Evolutionary conservation across 2,113 vertebrate species (phyloP), one percentile per base, ranked within the genome.

Genomic region (Alethe castanea): DNA sequence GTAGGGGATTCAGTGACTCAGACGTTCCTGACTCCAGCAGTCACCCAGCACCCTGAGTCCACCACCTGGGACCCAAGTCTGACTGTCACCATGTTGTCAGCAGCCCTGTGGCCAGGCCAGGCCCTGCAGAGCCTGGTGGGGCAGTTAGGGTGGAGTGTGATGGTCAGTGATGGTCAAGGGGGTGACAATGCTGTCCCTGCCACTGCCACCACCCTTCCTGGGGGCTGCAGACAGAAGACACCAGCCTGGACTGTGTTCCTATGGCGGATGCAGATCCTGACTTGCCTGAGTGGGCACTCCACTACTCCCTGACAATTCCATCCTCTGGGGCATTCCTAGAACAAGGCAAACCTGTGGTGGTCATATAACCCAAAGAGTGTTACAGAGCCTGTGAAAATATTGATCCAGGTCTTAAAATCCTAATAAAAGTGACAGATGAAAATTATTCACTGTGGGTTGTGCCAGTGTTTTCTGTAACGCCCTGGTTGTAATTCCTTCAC

Each of bases 231-330:
- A 48, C 59, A 80, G 57, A 31, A 47, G 42, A 12, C 13, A 29
- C 13, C n/a, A 26, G 40, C 47, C 14, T 36, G 50, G 35, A 14
- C 14, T 36, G 3, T 22, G 33, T 36, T 9, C 22, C 25, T 28
- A 9, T 31, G 25, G 20, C 25, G 38, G 36, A 23, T 66, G 38
- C 33, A 44, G 57, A 33, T 86, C 52, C n/a, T 59, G 77, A 14
- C 20, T 53, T 0, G 0, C 23, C 53, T 44, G 33, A 64, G 40
- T 2, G 7, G 35, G 44, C 17, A 12, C 12, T 45, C 19, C 0
- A 33, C 72, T 54, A 2, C 15, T 77, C 35, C 35, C 18, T 24
- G 25, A 29, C 8, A 64, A 42, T 72, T 83, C 25, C 17, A 19
- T 52, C 54, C 44, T 54, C 31, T 25, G 38, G 25, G 28, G 5